Evolutionary conservation across 2,888 invertebrate species (phyloP).

Genomic region (Agriopis marginaria): DNA sequence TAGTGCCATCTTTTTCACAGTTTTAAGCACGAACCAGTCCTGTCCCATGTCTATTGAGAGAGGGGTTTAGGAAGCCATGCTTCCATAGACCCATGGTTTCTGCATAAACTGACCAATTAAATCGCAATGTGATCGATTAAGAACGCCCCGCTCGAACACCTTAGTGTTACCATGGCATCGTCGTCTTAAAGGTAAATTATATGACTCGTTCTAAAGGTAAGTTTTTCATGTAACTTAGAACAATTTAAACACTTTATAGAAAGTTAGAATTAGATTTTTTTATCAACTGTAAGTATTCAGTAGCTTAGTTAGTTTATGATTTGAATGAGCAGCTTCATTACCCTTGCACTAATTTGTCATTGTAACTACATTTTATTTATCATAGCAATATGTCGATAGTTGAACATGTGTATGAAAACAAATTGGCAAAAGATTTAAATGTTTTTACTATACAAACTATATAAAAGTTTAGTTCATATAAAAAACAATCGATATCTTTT

Average conservation of each 20-base stretch:
- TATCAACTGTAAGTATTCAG: conserved; percentile 28
- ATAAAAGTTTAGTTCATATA: background rate
- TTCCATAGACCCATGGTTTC: background rate
- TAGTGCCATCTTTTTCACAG: conserved; percentile 57
- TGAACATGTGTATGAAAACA: background rate
- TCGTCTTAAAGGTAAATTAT: background rate
- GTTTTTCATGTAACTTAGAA: background rate
- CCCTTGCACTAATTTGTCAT: conserved; percentile 44
- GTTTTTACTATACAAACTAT: background rate
- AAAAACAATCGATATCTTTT: background rate
- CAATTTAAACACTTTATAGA: conserved; percentile 2
- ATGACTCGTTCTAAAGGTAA: background rate
- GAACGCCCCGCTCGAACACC: background rate
- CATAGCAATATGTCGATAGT: conserved; percentile 10
- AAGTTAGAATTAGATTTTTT: conserved; percentile 9
- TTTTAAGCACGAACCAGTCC: background rate
- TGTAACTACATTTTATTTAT: conserved; percentile 33
- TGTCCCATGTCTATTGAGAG: background rate
- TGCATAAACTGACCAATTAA: background rate
- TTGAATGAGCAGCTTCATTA: conserved; percentile 43
- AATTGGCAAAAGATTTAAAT: background rate
- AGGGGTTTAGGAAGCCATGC: background rate
- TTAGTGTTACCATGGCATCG: background rate
- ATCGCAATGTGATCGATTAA: background rate
- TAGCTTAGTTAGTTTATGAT: conserved; percentile 19